A percentile compares a stretch with the other conserved stretches of the same genome.
Evolutionary conservation across 2,888 invertebrate species (phyloP).

Genomic region (Dynastes hyllus): DNA sequence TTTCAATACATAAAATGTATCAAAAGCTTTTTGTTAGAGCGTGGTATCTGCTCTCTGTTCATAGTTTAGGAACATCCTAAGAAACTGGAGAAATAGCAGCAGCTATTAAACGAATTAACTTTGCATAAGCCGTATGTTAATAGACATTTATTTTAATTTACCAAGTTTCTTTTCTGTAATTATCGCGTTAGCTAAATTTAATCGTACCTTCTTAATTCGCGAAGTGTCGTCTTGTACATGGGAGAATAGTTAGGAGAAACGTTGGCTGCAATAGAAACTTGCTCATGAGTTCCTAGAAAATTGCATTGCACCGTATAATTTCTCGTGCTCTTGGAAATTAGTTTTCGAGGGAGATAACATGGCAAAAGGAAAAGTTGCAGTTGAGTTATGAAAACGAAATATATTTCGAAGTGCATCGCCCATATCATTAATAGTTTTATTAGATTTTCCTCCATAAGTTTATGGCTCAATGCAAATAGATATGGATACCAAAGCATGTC

Average conservation of each 20-base stretch:
- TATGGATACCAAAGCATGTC: no score
- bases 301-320: constrained; percentile 28
- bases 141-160: constrained; percentile 16
- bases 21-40: no score
- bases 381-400: constrained; percentile 29
- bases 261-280: constrained; percentile 13
- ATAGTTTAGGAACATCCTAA: no score
- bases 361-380: constrained; percentile 14
- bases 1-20: no score
- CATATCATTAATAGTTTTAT: constrained; percentile 18
- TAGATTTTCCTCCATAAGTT: not conserved
- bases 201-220: not conserved
- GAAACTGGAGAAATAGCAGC: no score
- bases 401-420: constrained; percentile 38
- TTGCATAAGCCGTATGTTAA: no score
- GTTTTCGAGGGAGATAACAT: constrained; percentile 26
- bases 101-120: no score
- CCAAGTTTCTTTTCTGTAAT: constrained; percentile 11
- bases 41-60: no score
- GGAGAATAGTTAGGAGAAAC: not conserved
- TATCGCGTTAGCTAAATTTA: constrained; percentile 7
- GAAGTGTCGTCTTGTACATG: not conserved
- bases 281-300: constrained; percentile 24
- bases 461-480: not conserved
- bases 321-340: constrained; percentile 35